Evolutionary conservation across 2,113 vertebrate species (phyloP).

Genomic region (Zapornia atra): DNA sequence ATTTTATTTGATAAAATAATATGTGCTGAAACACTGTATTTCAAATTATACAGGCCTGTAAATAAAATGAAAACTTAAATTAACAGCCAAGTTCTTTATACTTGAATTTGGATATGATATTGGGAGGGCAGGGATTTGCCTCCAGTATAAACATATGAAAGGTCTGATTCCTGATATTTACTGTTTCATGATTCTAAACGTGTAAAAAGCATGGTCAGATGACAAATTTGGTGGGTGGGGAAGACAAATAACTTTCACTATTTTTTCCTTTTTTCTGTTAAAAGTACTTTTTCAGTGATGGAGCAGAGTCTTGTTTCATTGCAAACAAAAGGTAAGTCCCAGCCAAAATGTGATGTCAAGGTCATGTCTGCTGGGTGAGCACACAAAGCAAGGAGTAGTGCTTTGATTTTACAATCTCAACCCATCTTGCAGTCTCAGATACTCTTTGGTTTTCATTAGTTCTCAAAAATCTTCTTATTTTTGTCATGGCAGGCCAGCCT

Average conservation of each 20-base stretch:
- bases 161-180: not conserved
- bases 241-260: rapidly evolving
- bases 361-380: not conserved
- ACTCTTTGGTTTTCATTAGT: not conserved
- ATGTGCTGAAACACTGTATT: not conserved
- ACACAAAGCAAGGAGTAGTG: not conserved
- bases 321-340: not conserved
- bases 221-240: not conserved
- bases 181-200: not conserved
- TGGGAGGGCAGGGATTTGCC: not conserved
- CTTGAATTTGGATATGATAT: not conserved
- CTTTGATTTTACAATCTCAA: not conserved
- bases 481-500: not conserved
- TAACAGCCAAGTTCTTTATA: not conserved
- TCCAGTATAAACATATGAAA: not conserved
- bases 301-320: not conserved
- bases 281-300: rapidly evolving
- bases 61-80: not conserved
- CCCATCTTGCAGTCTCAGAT: not conserved
- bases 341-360: not conserved
- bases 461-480: not conserved
- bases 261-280: not conserved
- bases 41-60: not conserved
- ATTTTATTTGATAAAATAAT: not conserved
- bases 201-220: not conserved